phyloP scores from a whole-genome alignment of 2,113 vertebrate species.

The Aptenodytes forsteri region DNA sequence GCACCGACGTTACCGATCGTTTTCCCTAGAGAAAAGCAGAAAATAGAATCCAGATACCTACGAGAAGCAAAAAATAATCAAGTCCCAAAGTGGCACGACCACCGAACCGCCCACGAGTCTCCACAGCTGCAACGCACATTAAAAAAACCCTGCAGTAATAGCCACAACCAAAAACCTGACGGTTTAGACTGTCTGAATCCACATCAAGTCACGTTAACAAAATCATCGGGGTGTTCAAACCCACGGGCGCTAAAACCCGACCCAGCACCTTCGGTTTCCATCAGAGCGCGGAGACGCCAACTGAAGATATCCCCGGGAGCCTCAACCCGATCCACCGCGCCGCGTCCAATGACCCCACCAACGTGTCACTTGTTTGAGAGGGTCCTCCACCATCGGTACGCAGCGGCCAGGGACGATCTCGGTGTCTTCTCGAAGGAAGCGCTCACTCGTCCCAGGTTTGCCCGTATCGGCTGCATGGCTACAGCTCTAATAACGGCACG shows the following conservation, averaged over 20 bases:
- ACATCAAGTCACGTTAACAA: rapidly evolving
- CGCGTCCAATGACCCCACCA: rapidly evolving
- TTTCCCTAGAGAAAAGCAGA: background rate
- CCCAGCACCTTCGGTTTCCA: background rate
- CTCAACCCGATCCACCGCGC: rapidly evolving
- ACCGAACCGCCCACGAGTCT: background rate
- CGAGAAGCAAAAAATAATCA: background rate
- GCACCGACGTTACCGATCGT: background rate
- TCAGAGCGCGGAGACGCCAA: rapidly evolving
- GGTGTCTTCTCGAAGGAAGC: background rate
- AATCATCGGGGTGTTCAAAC: rapidly evolving
- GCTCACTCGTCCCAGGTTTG: rapidly evolving
- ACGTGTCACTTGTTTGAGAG: rapidly evolving
- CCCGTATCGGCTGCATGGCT: background rate
- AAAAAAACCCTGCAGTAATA: rapidly evolving
- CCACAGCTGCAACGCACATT: rapidly evolving
- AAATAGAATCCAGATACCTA: background rate
- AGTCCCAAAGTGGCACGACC: background rate
- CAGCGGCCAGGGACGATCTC: rapidly evolving
- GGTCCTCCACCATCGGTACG: background rate
- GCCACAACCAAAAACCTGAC: background rate
- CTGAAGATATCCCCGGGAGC: background rate
- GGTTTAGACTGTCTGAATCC: background rate
- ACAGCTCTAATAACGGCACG: background rate
- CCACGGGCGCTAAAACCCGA: rapidly evolving